Conservation (phyloP, 2,113 vertebrate genomes). For the Larimichthys polyactis region DNA sequence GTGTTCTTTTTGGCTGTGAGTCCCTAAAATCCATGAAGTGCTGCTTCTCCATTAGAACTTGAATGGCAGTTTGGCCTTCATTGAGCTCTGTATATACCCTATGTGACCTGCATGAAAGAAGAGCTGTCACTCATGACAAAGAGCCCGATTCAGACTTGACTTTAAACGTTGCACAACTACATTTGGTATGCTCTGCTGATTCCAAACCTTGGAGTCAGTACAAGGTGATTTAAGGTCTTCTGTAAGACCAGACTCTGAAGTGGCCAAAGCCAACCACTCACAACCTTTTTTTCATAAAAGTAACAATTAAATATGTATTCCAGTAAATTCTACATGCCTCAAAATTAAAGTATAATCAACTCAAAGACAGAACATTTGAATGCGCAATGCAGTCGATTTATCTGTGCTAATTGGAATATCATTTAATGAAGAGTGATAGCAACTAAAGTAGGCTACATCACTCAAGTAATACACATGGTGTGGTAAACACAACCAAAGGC, state of each 20-base stretch:
- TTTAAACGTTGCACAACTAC: background rate
- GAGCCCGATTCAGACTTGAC: constrained; percentile 29
- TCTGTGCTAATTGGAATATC: background rate
- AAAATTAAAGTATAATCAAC: background rate
- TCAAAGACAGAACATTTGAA: background rate
- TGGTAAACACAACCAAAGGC: background rate
- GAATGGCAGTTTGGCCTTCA: constrained; percentile 26
- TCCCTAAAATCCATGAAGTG: constrained; percentile 24
- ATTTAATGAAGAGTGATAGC: background rate
- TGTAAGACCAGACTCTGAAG: background rate
- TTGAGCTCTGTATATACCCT: constrained; percentile 9
- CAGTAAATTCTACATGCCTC: too few species aligned
- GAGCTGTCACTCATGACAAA: constrained; percentile 18
- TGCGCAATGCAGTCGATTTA: background rate
- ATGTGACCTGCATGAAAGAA: background rate
- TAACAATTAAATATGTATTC: too few species aligned
- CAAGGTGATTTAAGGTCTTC: background rate
- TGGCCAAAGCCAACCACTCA: too few species aligned
- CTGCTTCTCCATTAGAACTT: constrained; percentile 33
- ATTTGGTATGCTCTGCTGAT: background rate
- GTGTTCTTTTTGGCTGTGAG: constrained; percentile 12
- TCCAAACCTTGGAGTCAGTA: background rate
- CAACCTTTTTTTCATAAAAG: background rate
- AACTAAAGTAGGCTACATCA: background rate
- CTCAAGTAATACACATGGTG: background rate